Evolutionary conservation across 2,113 vertebrate genomes (phyloP).

Genomic region (Crotalus helleri): DNA sequence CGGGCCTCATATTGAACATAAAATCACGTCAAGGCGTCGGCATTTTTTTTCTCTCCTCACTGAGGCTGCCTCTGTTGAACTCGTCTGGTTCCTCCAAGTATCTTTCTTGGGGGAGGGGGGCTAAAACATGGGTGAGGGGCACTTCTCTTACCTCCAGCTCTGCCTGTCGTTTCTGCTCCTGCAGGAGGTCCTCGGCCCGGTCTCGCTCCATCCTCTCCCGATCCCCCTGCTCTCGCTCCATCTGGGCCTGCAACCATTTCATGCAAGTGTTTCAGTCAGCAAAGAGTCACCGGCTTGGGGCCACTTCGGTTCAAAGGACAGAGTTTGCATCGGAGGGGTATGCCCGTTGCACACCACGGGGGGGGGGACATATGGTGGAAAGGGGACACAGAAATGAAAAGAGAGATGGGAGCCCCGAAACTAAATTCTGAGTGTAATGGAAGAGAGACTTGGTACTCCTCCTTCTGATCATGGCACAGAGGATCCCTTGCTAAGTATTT

Average conservation of each 20-base stretch:
- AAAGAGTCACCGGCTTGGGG: neutral
- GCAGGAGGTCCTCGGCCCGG: constrained; percentile 62
- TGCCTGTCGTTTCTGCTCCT: constrained; percentile 56
- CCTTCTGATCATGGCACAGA: neutral
- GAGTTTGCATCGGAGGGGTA: neutral
- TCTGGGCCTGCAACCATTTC: constrained; percentile 30
- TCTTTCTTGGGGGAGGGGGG: neutral
- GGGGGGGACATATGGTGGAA: neutral
- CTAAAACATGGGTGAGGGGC: neutral
- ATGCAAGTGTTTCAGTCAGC: neutral
- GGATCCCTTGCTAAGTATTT: neutral
- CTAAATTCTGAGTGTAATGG: neutral
- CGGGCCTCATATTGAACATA: rapidly evolving
- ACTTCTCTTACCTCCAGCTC: constrained; percentile 32
- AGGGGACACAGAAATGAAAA: neutral
- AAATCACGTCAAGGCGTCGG: too few species aligned
- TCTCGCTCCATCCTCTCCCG: constrained; percentile 58
- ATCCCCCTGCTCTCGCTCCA: constrained; percentile 61
- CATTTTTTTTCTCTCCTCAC: neutral
- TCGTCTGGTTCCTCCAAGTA: neutral
- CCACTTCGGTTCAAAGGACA: neutral
- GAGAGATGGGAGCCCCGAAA: neutral
- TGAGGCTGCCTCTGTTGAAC: neutral
- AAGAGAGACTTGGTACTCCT: neutral
- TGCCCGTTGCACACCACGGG: neutral